phyloP scores from a whole-genome alignment of 1,140 invertebrate species.

The Onthophagus taurus region DNA sequence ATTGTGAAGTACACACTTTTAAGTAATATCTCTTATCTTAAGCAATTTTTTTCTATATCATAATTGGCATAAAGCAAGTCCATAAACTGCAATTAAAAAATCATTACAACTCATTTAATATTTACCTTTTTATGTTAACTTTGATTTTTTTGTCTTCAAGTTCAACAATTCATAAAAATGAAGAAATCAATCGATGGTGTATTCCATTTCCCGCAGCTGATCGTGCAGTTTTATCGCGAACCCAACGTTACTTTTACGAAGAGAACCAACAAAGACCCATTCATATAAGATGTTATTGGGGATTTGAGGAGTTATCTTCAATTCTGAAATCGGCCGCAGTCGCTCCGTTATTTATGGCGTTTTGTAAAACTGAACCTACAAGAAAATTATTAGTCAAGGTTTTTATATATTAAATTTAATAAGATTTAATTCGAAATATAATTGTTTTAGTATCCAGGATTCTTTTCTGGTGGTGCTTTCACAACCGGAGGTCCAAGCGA shows the following conservation, averaged over 20 bases:
- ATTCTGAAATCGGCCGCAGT: neutral
- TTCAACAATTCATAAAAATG: neutral
- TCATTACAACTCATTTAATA: neutral
- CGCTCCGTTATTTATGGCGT: slow-evolving; percentile 46
- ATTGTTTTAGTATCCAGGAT: slow-evolving; percentile 40
- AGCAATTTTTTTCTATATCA: too few relatives aligned
- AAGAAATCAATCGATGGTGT: neutral
- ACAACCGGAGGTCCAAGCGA: slow-evolving; percentile 56
- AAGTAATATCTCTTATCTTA: too few relatives aligned
- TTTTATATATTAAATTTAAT: slow-evolving; percentile 1
- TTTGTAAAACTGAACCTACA: slow-evolving; percentile 55
- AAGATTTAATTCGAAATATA: too few relatives aligned
- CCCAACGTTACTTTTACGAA: slow-evolving; percentile 4
- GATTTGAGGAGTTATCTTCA: neutral
- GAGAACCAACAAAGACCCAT: neutral
- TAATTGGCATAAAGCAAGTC: too few relatives aligned
- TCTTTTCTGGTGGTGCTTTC: slow-evolving; percentile 63
- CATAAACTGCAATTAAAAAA: neutral
- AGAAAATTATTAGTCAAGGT: slow-evolving; percentile 31
- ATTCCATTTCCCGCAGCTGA: neutral
- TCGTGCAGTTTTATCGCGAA: neutral
- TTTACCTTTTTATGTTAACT: neutral
- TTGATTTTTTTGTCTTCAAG: neutral
- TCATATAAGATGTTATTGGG: neutral
- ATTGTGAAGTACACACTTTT: too few relatives aligned